Evolutionary conservation across 1,140 invertebrate species (phyloP).

Genomic region (Heterodera carotae): DNA sequence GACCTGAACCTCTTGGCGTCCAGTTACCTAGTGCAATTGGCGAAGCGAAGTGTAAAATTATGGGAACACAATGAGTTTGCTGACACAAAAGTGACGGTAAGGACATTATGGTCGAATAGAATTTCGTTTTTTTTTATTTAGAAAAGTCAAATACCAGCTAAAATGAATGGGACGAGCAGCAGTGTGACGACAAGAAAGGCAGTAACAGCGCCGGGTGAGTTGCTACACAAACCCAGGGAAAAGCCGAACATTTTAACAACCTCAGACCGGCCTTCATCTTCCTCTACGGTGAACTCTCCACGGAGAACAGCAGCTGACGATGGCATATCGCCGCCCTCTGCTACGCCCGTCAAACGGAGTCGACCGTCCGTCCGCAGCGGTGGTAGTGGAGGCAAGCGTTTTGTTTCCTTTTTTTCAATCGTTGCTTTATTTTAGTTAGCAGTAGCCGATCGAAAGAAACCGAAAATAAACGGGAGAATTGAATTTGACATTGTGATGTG

Average conservation of each 20-base stretch:
- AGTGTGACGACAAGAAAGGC: neutral
- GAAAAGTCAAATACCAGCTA: neutral
- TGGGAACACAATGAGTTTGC: slow-evolving; percentile 38
- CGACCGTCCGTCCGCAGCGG: slow-evolving; percentile 7
- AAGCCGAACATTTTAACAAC: slow-evolving; percentile 1
- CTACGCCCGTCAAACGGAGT: slow-evolving; percentile 15
- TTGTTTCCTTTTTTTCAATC: too few relatives aligned
- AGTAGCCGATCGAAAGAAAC: neutral
- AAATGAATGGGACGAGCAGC: slow-evolving; percentile 14
- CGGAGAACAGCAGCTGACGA: neutral
- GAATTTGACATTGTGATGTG: neutral
- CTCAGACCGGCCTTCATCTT: neutral
- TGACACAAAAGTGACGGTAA: slow-evolving; percentile 14
- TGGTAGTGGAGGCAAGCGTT: neutral
- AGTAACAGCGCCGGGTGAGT: slow-evolving; percentile 19
- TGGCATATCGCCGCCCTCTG: neutral
- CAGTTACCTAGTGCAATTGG: slow-evolving; percentile 41
- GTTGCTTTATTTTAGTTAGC: neutral
- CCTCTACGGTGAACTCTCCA: neutral
- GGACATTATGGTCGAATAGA: neutral
- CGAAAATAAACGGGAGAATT: neutral
- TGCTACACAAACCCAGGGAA: neutral
- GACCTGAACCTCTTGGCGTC: slow-evolving; percentile 42
- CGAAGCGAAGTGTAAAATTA: slow-evolving; percentile 33
- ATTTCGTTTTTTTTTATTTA: neutral